Percentiles rank a stretch among this genome's conserved stretches.
phyloP scores from a whole-genome alignment of 92 coral and sea anemone genomes.

The Epizoanthus ramosus region DNA sequence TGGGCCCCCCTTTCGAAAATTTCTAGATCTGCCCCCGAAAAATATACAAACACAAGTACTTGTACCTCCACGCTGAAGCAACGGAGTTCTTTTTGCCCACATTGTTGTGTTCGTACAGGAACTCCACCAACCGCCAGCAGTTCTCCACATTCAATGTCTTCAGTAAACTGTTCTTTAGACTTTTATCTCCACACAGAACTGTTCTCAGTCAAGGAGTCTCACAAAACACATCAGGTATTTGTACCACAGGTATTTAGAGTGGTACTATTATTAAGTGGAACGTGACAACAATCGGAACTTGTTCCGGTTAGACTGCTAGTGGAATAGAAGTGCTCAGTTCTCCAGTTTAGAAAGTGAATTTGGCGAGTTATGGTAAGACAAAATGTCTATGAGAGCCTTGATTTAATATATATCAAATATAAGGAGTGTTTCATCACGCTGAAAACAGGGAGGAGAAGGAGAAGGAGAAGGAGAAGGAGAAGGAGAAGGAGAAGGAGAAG shows the following conservation, averaged over 20 bases:
- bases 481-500: not conserved
- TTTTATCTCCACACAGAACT: conserved; percentile 75
- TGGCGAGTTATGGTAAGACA: too few relatives aligned
- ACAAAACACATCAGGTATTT: not conserved
- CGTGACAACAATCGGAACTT: too few relatives aligned
- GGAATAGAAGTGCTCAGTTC: too few relatives aligned
- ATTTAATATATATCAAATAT: too few relatives aligned
- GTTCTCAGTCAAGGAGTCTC: conserved; percentile 57
- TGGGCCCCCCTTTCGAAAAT: too few relatives aligned
- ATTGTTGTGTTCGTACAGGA: conserved; percentile 79
- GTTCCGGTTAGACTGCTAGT: too few relatives aligned
- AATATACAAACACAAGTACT: not conserved
- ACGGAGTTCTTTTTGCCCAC: conserved; percentile 57
- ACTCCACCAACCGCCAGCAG: conserved; percentile 86
- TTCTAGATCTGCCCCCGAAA: too few relatives aligned
- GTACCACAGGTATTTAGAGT: not conserved
- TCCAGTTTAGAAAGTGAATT: not conserved
- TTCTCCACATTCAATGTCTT: conserved; percentile 64
- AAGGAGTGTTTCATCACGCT: too few relatives aligned
- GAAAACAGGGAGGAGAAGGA: too few relatives aligned
- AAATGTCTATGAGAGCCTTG: too few relatives aligned
- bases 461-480: too few relatives aligned
- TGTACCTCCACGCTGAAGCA: conserved; percentile 78
- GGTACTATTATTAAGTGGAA: not conserved
- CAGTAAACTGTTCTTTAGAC: conserved; percentile 61